phyloP scores from a whole-genome alignment of 1,140 invertebrate genomes.

The Dermatophagoides farinae region DNA sequence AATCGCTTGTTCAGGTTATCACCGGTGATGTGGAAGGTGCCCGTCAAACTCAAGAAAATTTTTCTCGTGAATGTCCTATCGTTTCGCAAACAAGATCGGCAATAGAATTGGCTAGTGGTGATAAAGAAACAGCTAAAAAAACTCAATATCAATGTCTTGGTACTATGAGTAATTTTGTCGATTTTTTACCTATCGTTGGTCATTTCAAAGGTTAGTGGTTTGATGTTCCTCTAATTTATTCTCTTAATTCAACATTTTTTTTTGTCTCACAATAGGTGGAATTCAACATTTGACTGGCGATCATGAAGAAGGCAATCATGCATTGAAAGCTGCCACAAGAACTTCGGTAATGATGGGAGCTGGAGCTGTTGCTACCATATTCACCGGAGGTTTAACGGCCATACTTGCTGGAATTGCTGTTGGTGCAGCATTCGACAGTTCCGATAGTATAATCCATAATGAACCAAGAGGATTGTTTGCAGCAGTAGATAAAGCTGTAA shows the following conservation, averaged over 20 bases:
- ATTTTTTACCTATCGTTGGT: constrained; percentile 17
- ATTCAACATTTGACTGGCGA: constrained; percentile 15
- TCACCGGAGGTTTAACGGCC: not conserved
- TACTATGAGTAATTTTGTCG: not conserved
- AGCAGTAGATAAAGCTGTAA: not conserved
- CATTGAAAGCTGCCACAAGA: constrained; percentile 14
- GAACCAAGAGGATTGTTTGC: not conserved
- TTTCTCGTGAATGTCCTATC: constrained; percentile 3
- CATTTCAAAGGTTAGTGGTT: constrained; percentile 12
- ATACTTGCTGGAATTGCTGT: not conserved
- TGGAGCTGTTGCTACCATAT: not conserved
- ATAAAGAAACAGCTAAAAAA: not conserved
- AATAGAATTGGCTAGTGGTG: not conserved
- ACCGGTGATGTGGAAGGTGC: constrained; percentile 15
- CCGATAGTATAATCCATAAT: not conserved
- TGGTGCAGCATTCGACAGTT: not conserved
- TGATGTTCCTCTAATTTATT: too few species aligned
- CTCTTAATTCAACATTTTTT: too few species aligned
- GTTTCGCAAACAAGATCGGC: constrained; percentile 8
- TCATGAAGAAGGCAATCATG: not conserved
- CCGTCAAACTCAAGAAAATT: constrained; percentile 13
- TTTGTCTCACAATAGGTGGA: not conserved
- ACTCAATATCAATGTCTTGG: not conserved
- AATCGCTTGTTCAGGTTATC: constrained; percentile 10
- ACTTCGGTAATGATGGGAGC: constrained; percentile 4